Evolutionary conservation across 2,888 invertebrate genomes (phyloP).

Genomic region (Silvanus unidentatus): DNA sequence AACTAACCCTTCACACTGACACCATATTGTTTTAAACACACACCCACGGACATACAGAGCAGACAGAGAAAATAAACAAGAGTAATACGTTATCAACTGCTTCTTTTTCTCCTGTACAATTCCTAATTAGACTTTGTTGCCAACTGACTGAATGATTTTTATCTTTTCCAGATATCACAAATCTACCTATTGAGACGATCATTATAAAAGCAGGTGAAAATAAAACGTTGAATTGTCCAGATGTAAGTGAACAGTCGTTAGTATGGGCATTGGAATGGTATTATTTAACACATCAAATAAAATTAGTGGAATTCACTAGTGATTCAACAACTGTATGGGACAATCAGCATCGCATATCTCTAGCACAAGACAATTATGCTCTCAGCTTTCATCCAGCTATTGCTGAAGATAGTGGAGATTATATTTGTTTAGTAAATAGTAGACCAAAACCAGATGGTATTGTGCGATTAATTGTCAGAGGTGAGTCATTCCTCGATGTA

Average conservation of each 20-base stretch:
- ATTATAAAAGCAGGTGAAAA: conserved; percentile 60
- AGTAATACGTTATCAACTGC: too few relatives aligned
- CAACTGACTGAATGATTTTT: too few relatives aligned
- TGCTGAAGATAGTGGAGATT: conserved; percentile 60
- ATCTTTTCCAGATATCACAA: conserved; percentile 59
- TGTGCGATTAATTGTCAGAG: conserved; percentile 61
- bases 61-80: too few relatives aligned
- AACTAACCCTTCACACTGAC: too few relatives aligned
- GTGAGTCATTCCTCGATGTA: conserved; percentile 44
- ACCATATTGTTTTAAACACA: too few relatives aligned
- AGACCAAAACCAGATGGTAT: conserved; percentile 61
- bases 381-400: conserved; percentile 58
- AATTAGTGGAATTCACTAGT: conserved; percentile 51
- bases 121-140: too few relatives aligned
- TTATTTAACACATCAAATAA: conserved; percentile 44
- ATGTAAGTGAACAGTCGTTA: conserved; percentile 61
- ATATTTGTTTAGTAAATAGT: conserved; percentile 64
- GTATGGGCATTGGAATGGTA: conserved; percentile 61
- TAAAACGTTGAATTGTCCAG: conserved; percentile 61
- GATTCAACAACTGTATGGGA: conserved; percentile 51
- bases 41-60: too few relatives aligned
- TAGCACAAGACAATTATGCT: conserved; percentile 56
- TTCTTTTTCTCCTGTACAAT: too few relatives aligned
- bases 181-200: conserved; percentile 54
- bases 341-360: conserved; percentile 52